Base-by-base conservation (phyloP, 2,797 vertebrate species). In the Catharus ustulatus region DNA sequence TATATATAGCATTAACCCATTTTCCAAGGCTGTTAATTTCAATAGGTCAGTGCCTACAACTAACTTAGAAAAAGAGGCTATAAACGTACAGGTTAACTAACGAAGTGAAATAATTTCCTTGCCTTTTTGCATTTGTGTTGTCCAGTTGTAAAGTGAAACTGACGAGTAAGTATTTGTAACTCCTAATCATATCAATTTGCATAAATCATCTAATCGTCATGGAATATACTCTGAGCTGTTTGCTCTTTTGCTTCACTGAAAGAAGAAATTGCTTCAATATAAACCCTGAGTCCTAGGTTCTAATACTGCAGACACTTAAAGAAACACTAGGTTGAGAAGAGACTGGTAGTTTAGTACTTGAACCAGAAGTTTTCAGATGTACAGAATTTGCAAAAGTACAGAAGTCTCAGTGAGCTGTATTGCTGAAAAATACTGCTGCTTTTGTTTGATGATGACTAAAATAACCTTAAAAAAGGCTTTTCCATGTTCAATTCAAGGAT, bases 191-290 rank as follows among this genome's bases (percentile, higher is more conserved):
- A 91, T 11, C 2, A 2, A 51, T 96, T 93, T 91, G 24, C 68
- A 79, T 86, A 90, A 74, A 71, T 62, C 16, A 59, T 76, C 51
- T 93, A 79, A 71, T 90, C 5, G 13, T 45, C 69, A 30, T 34
- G 9, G 13, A 64, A 36, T 82, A 54, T 75, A 42, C 9, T 81
- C 90, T 92, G n/a, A 92, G 78, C 17, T 67, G 5, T 69, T 91
- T 67, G 72, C 4, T 5, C 29, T 92, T 96, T 94, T 68, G 30
- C 55, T 84, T 91, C 93, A 84, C 30, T 92, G 69, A 89, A 84
- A 94, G 75, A 95, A 89, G 45, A 95, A 91, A 92, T 69, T 83
- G 8, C 30, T 95, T 89, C 72, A 88, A 5, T 49, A 75, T 75
- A 84, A 46, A 45, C 6, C 27, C 87, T 73, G 10, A 92, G 16